Conservation (phyloP, 2,797 vertebrate species). For the Siniperca obscura region DNA sequence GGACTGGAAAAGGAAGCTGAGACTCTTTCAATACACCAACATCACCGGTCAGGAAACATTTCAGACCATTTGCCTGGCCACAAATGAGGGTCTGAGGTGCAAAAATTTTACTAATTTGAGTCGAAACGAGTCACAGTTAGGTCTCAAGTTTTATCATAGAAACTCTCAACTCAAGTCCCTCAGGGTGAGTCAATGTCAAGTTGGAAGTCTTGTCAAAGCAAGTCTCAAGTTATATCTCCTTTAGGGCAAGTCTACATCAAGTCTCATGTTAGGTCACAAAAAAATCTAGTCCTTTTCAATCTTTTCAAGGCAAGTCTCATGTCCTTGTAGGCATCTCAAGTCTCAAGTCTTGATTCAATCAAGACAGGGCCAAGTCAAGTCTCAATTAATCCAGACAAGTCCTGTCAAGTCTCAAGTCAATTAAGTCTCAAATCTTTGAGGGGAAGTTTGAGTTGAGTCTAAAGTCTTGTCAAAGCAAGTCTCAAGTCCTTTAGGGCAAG, state of each 20-base stretch:
- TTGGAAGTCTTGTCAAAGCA: not conserved
- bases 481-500: not conserved
- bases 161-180: not conserved
- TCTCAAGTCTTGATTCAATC: not conserved
- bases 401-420: not conserved
- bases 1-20: conserved; percentile 14
- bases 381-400: too few species aligned
- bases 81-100: not conserved
- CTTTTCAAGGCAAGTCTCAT: not conserved
- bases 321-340: not conserved
- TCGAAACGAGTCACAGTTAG: not conserved
- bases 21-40: not conserved
- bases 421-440: not conserved
- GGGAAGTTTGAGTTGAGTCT: not conserved
- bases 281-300: not conserved
- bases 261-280: not conserved
- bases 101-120: not conserved
- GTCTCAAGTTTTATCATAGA: not conserved
- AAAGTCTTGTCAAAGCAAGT: not conserved
- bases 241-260: not conserved
- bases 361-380: not conserved
- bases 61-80: not conserved
- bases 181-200: not conserved
- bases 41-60: not conserved
- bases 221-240: not conserved